phyloP scores from a whole-genome alignment of 2,797 vertebrate species.

The Sternotherus odoratus region DNA sequence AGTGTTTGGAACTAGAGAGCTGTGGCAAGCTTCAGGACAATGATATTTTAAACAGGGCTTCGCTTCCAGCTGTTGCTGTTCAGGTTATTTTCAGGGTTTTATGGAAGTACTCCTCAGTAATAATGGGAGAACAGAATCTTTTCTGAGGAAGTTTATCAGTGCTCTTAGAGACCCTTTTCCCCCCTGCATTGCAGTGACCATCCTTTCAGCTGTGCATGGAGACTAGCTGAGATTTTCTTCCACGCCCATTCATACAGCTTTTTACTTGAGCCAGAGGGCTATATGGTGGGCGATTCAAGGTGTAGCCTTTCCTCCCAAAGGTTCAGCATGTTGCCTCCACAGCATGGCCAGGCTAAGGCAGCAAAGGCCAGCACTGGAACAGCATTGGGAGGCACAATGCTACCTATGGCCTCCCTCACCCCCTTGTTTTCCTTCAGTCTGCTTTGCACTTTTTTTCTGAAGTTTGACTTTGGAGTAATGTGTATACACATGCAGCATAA shows the following conservation, averaged over 20 bases:
- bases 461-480: background rate
- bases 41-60: slow-evolving; percentile 21
- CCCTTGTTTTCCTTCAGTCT: slow-evolving; percentile 1
- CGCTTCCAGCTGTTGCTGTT: slow-evolving; percentile 26
- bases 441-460: slow-evolving; percentile 16
- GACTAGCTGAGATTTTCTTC: slow-evolving; percentile 51
- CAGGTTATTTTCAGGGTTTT: slow-evolving; percentile 3
- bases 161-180: background rate
- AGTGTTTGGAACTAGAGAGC: slow-evolving; percentile 40
- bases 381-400: too few relatives aligned
- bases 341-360: background rate
- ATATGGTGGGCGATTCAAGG: background rate
- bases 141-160: background rate
- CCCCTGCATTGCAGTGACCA: background rate
- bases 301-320: background rate
- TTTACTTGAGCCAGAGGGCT: slow-evolving; percentile 31
- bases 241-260: background rate
- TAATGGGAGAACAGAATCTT: slow-evolving; percentile 26
- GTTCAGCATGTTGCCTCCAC: background rate
- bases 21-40: slow-evolving; percentile 43
- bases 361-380: background rate
- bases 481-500: background rate
- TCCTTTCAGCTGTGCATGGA: background rate
- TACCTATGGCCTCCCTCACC: background rate
- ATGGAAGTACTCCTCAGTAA: slow-evolving; percentile 7